These are phyloP conservation scores for Machimus atricapillus DNA, from an alignment of 2,888 invertebrate species.

Conservation along the genomic window DNA sequence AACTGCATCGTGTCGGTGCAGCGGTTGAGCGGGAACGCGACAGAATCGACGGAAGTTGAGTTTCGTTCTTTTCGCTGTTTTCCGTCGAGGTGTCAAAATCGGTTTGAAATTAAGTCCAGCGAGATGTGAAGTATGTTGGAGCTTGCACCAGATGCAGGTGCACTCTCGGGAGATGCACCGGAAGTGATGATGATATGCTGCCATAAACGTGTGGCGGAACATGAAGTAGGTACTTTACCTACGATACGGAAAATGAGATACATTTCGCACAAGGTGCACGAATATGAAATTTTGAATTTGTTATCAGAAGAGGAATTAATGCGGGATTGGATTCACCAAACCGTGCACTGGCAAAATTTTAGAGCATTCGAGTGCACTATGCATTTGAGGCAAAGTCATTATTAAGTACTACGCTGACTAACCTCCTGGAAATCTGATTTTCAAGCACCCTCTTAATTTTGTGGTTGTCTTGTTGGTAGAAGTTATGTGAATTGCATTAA, in stretches of 20 bases:
- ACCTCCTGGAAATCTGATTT: neutral
- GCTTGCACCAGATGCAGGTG: neutral
- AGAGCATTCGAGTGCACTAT: neutral
- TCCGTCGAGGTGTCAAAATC: slow-evolving; percentile 7
- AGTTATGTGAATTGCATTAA: neutral
- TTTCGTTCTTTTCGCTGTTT: neutral
- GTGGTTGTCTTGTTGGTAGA: neutral
- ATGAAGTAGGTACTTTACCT: neutral
- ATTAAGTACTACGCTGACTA: neutral
- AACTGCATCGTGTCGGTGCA: neutral
- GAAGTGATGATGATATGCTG: neutral
- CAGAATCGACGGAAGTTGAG: neutral
- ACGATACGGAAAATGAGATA: neutral
- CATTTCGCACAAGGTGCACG: neutral
- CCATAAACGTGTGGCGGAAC: neutral
- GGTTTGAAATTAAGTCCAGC: neutral
- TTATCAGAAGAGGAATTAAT: neutral
- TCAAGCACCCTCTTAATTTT: neutral
- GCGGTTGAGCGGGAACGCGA: neutral
- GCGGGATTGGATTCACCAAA: neutral
- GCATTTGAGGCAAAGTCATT: neutral
- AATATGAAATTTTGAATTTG: neutral
- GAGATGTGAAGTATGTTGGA: neutral
- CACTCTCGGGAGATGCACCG: neutral
- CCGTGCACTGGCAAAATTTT: neutral